Percentiles rank a stretch among this genome's conserved stretches.
phyloP scores from a whole-genome alignment of 2,888 invertebrate species.

The Cactoblastis cactorum region DNA sequence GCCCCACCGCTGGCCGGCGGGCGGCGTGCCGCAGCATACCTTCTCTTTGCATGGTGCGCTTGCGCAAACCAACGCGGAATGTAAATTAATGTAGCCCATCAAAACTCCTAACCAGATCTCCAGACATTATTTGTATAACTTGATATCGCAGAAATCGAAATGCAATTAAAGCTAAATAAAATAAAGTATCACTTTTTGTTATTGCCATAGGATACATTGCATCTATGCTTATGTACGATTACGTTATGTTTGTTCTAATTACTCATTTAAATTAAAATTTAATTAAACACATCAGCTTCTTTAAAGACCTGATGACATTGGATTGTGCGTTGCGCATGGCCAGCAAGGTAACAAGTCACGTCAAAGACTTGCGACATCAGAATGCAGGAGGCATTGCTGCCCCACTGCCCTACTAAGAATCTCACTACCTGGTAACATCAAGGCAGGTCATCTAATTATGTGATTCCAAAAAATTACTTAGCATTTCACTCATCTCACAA shows the following conservation, averaged over 20 bases:
- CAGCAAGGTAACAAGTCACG: constrained; percentile 20
- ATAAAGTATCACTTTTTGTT: no score
- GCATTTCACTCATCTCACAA: neutral
- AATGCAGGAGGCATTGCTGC: constrained; percentile 45
- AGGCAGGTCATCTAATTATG: constrained; percentile 10
- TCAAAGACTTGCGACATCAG: constrained; percentile 45
- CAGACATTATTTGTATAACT: neutral
- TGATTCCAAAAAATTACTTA: neutral
- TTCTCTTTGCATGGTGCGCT: constrained; percentile 71
- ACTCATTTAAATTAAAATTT: no score
- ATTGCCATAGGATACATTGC: no score
- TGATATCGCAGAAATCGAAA: neutral
- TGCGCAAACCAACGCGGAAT: constrained; percentile 67
- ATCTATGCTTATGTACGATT: no score
- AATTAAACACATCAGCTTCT: no score
- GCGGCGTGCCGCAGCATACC: constrained; percentile 36
- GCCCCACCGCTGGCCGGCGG: constrained; percentile 28
- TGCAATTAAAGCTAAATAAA: neutral
- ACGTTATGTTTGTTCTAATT: no score
- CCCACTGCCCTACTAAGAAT: constrained; percentile 48
- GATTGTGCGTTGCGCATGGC: constrained; percentile 28
- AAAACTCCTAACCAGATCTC: constrained; percentile 19
- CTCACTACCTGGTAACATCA: constrained; percentile 25
- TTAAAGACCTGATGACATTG: constrained; percentile 25
- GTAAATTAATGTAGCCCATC: constrained; percentile 35